Conservation (phyloP, 2,888 invertebrate genomes). For the Caenorhabditis angaria region DNA sequence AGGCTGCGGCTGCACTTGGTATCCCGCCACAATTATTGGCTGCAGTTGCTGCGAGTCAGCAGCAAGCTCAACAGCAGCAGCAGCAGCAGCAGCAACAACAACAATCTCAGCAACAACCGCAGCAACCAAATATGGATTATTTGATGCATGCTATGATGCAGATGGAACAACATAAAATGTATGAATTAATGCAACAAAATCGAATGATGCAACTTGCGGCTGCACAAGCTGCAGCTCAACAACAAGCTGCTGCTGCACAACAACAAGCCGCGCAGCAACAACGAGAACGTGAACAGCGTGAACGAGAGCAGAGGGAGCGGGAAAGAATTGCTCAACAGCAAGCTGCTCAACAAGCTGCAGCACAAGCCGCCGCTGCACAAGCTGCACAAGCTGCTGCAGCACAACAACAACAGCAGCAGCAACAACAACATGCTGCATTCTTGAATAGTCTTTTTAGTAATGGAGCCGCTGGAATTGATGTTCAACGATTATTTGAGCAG, state of each 20-base stretch:
- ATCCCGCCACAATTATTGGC: background rate
- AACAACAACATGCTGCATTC: background rate
- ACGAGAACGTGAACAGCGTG: constrained; percentile 11
- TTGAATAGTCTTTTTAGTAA: background rate
- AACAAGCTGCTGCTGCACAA: background rate
- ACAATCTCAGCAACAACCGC: constrained; percentile 11
- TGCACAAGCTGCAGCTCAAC: constrained; percentile 4
- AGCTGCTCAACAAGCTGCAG: constrained; percentile 9
- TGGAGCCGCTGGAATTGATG: background rate
- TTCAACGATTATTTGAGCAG: constrained; percentile 3
- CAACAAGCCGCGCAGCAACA: constrained; percentile 1
- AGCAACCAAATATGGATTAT: constrained; percentile 9
- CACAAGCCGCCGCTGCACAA: constrained; percentile 6
- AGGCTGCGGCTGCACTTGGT: background rate
- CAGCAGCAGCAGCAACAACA: constrained; percentile 10
- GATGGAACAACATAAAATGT: background rate
- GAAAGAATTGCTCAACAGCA: background rate
- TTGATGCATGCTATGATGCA: constrained; percentile 18
- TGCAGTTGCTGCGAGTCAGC: background rate
- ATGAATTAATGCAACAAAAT: background rate
- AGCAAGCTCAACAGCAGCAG: constrained; percentile 1
- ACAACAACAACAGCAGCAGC: constrained; percentile 1
- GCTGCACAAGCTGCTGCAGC: constrained; percentile 1
- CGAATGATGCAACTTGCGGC: background rate
- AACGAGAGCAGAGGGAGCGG: constrained; percentile 9